Conservation (phyloP, 2,797 vertebrate genomes). For the Smutsia gigantea region DNA sequence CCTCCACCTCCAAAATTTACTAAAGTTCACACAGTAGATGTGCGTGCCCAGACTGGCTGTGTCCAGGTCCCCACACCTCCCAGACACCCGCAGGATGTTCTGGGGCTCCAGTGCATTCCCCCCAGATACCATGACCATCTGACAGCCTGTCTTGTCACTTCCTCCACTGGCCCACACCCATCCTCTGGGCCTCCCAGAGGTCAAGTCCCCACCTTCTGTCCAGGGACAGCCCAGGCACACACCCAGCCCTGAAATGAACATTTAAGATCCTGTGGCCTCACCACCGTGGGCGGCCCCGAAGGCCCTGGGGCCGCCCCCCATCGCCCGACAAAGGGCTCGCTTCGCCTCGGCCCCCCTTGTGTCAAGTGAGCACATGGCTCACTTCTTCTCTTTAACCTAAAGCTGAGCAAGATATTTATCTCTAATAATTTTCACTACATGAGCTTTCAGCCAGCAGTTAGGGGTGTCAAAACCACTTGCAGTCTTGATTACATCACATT, state of each 20-base stretch:
- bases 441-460: not conserved
- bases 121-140: too few species aligned
- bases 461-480: slow-evolving; percentile 31
- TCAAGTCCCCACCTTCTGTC: not conserved
- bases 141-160: not conserved
- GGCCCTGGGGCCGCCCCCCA: too few species aligned
- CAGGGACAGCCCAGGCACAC: not conserved
- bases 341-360: not conserved
- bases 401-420: not conserved
- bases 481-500: not conserved
- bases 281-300: not conserved
- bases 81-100: not conserved
- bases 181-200: too few species aligned
- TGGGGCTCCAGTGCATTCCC: not conserved
- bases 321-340: too few species aligned
- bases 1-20: not conserved
- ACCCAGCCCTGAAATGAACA: not conserved
- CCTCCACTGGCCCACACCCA: not conserved
- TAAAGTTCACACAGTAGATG: not conserved
- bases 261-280: not conserved
- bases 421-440: not conserved
- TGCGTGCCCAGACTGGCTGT: not conserved
- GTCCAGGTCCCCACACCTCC: not conserved
- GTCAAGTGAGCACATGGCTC: not conserved
- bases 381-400: not conserved